phyloP scores from a whole-genome alignment of 2,888 invertebrate species.

The Tinea semifulvella region DNA sequence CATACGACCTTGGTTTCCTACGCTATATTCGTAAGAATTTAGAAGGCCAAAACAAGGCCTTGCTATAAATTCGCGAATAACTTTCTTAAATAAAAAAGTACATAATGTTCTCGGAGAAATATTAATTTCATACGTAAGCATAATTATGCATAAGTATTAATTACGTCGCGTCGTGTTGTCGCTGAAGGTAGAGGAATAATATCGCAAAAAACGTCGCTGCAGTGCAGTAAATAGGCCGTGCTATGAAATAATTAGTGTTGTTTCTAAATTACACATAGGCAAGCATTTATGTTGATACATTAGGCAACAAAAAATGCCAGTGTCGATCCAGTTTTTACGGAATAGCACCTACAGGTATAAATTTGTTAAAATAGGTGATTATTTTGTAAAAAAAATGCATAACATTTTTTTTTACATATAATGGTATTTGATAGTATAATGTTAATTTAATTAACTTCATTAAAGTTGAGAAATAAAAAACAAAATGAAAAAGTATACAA shows the following conservation, averaged over 20 bases:
- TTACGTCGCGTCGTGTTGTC: too few species aligned
- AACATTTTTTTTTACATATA: too few species aligned
- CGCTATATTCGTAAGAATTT: neutral
- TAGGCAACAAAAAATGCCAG: neutral
- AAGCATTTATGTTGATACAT: neutral
- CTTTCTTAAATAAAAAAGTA: constrained; percentile 20
- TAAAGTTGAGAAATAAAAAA: too few species aligned
- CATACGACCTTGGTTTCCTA: too few species aligned
- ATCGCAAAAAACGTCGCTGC: neutral
- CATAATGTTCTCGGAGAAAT: neutral
- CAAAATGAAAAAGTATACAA: too few species aligned
- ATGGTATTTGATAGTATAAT: too few species aligned
- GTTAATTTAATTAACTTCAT: too few species aligned
- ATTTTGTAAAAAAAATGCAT: too few species aligned
- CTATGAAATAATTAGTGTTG: constrained; percentile 3
- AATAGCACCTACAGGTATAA: too few species aligned
- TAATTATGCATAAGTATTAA: constrained; percentile 16
- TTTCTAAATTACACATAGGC: neutral
- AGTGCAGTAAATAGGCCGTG: too few species aligned
- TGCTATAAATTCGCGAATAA: constrained; percentile 44
- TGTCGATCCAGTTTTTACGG: too few species aligned
- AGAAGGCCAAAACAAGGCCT: constrained; percentile 23
- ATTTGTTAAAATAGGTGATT: too few species aligned
- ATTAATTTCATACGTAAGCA: neutral
- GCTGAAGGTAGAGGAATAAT: neutral